Base-by-base conservation (phyloP, 2,797 vertebrate genomes). In the Sebastes flavidus region DNA sequence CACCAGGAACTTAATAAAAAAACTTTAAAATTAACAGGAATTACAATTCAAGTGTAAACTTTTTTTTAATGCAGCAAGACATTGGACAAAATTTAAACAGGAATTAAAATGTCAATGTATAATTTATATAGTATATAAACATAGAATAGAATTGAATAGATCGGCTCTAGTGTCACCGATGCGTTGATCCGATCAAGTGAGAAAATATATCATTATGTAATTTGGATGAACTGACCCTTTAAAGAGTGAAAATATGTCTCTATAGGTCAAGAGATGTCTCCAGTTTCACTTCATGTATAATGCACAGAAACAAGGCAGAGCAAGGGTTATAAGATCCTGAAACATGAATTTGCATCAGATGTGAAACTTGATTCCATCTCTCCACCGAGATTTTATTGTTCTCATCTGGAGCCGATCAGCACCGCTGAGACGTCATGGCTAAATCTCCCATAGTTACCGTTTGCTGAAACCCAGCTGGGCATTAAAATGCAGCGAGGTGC, bases 401-500 rank as follows among this genome's bases (percentile, higher is more conserved):
- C 14, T 63, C 54, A 36, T 62, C 30, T 22, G 10, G 42, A 70
- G 36, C 20, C 36, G 11, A 65, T 55, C 25, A 54, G 18, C 8
- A 42, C n/a, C 34, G 0, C 54, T 32, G 20, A 65, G 46, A 61
- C 52, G 10, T 4, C 29, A 22, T 7, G 25, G 12, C 30, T 49
- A 56, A 77, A 76, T 69, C 67, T 67, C 66, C 60, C 49, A 6
- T 61, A 62, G 67, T 62, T 61, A 59, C 69, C 18, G 29, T 74
- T 80, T 81, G 30, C 60, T 69, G 6, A 68, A 65, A 59, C 36
- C 61, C 80, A 80, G 36, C 25, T 68, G 65, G 54, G 16, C 68
- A 72, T 76, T 77, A 79, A 73, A 63, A 72, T 75, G 58, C 24
- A 65, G 38, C 0, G 16, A 65, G 58, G 42, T 61, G 54, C 65